Conservation (phyloP, 2,888 invertebrate genomes). For the Synanthedon vespiformis region DNA sequence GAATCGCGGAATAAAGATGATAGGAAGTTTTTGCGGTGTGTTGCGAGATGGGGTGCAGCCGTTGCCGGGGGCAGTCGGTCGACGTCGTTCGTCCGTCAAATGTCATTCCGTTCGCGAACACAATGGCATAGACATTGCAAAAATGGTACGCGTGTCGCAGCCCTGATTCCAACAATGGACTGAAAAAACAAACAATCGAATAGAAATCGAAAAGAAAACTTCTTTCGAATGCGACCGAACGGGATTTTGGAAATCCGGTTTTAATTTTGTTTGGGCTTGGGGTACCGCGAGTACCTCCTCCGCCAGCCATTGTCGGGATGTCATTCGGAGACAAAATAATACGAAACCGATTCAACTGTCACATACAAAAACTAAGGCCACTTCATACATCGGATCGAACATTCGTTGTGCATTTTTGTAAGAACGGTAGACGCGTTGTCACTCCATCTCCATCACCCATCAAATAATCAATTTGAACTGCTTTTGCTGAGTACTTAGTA, state of each 20-base stretch:
- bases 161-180: slow-evolving; percentile 54
- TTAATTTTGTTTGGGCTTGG: slow-evolving; percentile 48
- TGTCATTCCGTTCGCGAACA: slow-evolving; percentile 52
- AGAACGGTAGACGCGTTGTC: too few relatives aligned
- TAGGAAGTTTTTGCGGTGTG: slow-evolving; percentile 9
- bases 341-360: slow-evolving; percentile 15
- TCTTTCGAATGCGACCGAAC: slow-evolving; percentile 59
- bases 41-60: not conserved
- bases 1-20: slow-evolving; percentile 19
- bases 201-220: slow-evolving; percentile 68
- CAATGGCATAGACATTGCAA: slow-evolving; percentile 64
- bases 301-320: slow-evolving; percentile 34
- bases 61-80: slow-evolving; percentile 21
- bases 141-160: slow-evolving; percentile 63
- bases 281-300: slow-evolving; percentile 28
- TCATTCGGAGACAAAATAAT: slow-evolving; percentile 20
- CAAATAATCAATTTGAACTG: too few relatives aligned
- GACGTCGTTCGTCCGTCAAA: slow-evolving; percentile 49
- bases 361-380: not conserved
- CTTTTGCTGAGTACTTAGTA: too few relatives aligned
- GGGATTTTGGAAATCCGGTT: slow-evolving; percentile 70
- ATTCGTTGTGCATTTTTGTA: too few relatives aligned
- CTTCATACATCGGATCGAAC: too few relatives aligned
- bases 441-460: too few relatives aligned
- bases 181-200: slow-evolving; percentile 66